Base-by-base conservation (phyloP, 2,113 vertebrate genomes). In the Eclectus roratus region DNA sequence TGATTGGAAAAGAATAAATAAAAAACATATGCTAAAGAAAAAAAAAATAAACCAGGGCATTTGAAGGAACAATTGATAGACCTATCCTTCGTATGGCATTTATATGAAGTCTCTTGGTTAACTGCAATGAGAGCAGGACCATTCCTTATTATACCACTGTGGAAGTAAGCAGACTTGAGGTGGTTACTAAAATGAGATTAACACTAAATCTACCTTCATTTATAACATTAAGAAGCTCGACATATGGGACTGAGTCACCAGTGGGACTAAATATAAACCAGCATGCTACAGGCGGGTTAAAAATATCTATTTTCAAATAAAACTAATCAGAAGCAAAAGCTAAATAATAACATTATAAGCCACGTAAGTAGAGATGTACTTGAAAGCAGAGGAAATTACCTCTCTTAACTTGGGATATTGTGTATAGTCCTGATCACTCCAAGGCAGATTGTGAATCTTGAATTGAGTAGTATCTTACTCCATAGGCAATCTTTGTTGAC, bases 251-350 rank as follows among this genome's bases (percentile, higher is more conserved):
- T 83, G 63, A 92, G 64, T 88, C 74, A 94, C 94, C 93, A 91
- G 1, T 58, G 47, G 70, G 76, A 68, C 90, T 95, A 97, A 95
- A 94, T 90, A 91, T 94, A 94, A 93, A 94, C 86, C 92, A 95
- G 80, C 83, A 89, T 86, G 63, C 24, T 81, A 78, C 0, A 68
- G 61, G 58, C 66, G 35, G 80, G 80, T 88, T 95, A 96, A 97
- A 96, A 95, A 93, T 96, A 93, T 72, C 88, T 91, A 43, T 96
- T 91, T 96, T 91, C 93, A 95, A 91, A 96, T 95, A 95, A 95
- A 96, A 93, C 27, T 97, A 95, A 97, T 94, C 77, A 93, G 93
- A 96, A 96, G 92, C 91, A 96, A 97, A 95, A 96, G 94, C 87
- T 96, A 97, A 96, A 96, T 89, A 96, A 87, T 91, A 95, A 91